A percentile compares a stretch with the other conserved stretches of the same genome.
These are phyloP conservation scores for Galerucella calmariensis DNA, from an alignment of 2,888 invertebrate species.

Conservation along the genomic window DNA sequence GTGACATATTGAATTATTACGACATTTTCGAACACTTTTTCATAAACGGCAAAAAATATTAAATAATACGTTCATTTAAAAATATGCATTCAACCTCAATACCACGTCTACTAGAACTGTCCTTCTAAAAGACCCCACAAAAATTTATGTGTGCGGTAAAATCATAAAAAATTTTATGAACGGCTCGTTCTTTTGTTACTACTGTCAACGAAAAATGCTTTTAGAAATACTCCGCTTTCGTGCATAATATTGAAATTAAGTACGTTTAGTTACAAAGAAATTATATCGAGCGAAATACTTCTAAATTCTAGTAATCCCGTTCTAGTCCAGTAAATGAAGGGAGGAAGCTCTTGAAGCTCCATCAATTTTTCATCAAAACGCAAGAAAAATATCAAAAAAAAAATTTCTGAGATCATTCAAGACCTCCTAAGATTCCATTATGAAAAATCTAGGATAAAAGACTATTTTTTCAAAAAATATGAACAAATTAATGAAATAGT, in stretches of 20 bases:
- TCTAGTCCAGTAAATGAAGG: no score
- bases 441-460: no score
- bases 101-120: background rate
- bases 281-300: background rate
- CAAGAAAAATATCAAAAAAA: no score
- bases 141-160: background rate
- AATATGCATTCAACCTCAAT: background rate
- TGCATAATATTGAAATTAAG: background rate
- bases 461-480: no score
- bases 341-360: no score
- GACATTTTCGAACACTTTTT: background rate
- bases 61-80: background rate
- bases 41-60: background rate
- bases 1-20: conserved; percentile 27
- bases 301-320: no score
- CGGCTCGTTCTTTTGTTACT: background rate
- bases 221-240: background rate
- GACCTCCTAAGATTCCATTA: no score
- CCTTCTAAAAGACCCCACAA: background rate
- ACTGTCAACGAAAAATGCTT: background rate
- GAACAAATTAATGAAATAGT: no score
- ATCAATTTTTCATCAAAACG: no score
- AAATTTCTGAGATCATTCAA: no score
- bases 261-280: background rate
- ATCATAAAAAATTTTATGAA: conserved; percentile 2